Conservation (phyloP, 2,113 vertebrate species). For the Chiloscyllium plagiosum region DNA sequence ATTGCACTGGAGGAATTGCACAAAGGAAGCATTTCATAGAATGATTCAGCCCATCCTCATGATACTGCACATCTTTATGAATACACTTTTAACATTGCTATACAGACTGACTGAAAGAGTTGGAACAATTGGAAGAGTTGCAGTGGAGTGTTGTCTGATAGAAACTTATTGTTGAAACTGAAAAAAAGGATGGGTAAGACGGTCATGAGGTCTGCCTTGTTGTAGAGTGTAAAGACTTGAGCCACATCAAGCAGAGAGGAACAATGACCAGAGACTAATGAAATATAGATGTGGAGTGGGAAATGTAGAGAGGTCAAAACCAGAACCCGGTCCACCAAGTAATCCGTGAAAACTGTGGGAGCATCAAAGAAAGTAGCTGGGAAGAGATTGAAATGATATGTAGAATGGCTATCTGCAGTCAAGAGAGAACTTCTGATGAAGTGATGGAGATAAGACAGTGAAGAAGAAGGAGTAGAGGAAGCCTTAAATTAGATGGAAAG, state of each 20-base stretch:
- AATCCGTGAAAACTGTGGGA: not conserved
- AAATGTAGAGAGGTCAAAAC: not conserved
- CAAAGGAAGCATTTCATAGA: not conserved
- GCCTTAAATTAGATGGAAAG: not conserved
- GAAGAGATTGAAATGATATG: not conserved
- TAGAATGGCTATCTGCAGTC: not conserved
- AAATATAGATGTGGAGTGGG: not conserved
- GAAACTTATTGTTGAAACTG: too few species aligned
- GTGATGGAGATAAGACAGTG: not conserved
- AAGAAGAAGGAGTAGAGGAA: not conserved
- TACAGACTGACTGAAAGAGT: not conserved
- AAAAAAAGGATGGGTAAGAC: too few species aligned
- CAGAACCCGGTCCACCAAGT: not conserved
- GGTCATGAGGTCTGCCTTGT: too few species aligned
- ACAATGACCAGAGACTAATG: not conserved
- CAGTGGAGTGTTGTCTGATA: too few species aligned
- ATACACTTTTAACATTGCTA: not conserved
- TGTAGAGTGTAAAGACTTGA: not conserved
- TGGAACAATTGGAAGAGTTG: too few species aligned
- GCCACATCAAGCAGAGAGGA: not conserved
- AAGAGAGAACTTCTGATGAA: not conserved
- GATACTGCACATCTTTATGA: not conserved
- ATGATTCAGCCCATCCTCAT: not conserved
- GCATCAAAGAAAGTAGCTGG: not conserved
- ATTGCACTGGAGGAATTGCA: not conserved